A percentile compares a stretch with the other conserved stretches of the same genome.
phyloP scores from a whole-genome alignment of 1,140 invertebrate species.

The Drosophila malerkotliana region DNA sequence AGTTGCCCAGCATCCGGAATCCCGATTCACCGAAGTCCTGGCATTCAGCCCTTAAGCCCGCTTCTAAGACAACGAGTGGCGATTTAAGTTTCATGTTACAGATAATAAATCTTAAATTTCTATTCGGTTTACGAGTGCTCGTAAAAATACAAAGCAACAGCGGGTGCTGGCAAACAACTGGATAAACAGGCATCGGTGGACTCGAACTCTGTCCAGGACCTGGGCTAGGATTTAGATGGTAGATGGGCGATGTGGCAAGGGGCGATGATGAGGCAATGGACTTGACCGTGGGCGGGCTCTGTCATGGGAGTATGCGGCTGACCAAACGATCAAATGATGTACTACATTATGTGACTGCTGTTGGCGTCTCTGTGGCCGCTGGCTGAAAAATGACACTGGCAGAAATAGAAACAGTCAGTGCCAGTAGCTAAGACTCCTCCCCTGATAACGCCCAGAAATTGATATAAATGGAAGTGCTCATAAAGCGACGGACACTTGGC shows the following conservation, averaged over 20 bases:
- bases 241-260: constrained; percentile 4
- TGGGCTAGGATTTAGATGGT: constrained; percentile 7
- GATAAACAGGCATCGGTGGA: constrained; percentile 28
- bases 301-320: constrained; percentile 28
- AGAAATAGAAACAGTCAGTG: constrained; percentile 10
- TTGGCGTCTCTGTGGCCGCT: constrained; percentile 14
- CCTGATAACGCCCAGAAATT: constrained; percentile 48
- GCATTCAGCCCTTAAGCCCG: constrained; percentile 14
- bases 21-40: background rate
- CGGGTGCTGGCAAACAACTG: constrained; percentile 29
- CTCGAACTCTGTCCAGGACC: background rate
- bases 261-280: background rate
- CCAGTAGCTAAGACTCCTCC: constrained; percentile 1
- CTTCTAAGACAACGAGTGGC: constrained; percentile 26
- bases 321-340: constrained; percentile 60
- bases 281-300: constrained; percentile 17
- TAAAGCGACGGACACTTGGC: constrained; percentile 52
- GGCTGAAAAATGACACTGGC: constrained; percentile 62
- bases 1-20: constrained; percentile 7
- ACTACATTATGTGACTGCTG: constrained; percentile 18
- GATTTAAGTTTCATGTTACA: constrained; percentile 67
- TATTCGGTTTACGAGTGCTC: constrained; percentile 70
- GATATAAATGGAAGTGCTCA: constrained; percentile 73
- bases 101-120: constrained; percentile 81
- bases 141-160: constrained; percentile 64